A percentile compares a stretch with the other conserved stretches of the same genome.
Conservation (phyloP, 2,113 vertebrate genomes). For the Megaceryle maxima region DNA sequence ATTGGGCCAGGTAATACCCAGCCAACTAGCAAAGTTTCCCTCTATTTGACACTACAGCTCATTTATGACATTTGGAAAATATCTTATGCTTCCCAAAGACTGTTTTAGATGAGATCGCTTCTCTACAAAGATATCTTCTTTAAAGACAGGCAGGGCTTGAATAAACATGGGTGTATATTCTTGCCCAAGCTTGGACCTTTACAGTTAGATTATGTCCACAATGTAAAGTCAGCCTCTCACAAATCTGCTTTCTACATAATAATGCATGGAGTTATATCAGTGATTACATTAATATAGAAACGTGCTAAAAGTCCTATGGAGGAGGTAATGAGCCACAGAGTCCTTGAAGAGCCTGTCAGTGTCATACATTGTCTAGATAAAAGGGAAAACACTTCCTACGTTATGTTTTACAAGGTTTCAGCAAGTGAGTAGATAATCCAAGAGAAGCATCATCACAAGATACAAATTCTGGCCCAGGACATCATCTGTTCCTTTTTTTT, state of each 20-base stretch:
- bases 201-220: background rate
- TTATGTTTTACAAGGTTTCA: background rate
- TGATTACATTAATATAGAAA: rapidly evolving
- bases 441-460: background rate
- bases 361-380: background rate
- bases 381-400: background rate
- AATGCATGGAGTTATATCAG: background rate
- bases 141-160: background rate
- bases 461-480: background rate
- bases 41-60: background rate
- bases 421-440: background rate
- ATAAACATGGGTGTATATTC: background rate
- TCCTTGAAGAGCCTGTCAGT: background rate
- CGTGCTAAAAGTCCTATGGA: background rate
- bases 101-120: background rate
- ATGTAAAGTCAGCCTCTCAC: background rate
- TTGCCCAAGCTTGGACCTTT: background rate
- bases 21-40: background rate
- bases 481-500: background rate
- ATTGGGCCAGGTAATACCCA: background rate
- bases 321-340: background rate
- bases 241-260: background rate
- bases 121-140: background rate
- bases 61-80: background rate
- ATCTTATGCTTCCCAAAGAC: background rate